A percentile compares a stretch with the other conserved stretches of the same genome.
These are phyloP conservation scores for Ranitomeya imitator DNA, from an alignment of 2,113 vertebrate genomes.

Conservation along the genomic window DNA sequence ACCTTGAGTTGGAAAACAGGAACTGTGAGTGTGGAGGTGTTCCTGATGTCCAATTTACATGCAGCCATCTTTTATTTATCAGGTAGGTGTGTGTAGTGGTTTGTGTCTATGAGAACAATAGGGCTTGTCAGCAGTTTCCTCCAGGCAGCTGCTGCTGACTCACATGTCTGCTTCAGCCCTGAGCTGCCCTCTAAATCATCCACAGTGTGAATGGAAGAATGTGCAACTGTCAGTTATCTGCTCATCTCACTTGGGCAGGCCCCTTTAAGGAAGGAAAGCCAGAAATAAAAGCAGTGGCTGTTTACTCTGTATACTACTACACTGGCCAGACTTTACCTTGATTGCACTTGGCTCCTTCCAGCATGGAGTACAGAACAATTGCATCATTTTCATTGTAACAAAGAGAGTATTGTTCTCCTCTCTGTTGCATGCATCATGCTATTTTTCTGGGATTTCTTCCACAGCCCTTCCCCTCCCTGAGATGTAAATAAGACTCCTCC, in stretches of 20 bases:
- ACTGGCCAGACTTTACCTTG: slow-evolving; percentile 53
- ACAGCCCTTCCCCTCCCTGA: slow-evolving; percentile 39
- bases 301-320: slow-evolving; percentile 37
- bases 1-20: slow-evolving; percentile 67
- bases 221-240: slow-evolving; percentile 60
- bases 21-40: slow-evolving; percentile 69
- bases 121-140: slow-evolving; percentile 79
- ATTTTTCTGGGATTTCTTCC: slow-evolving; percentile 58
- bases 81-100: slow-evolving; percentile 69
- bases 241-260: slow-evolving; percentile 60
- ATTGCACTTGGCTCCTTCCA: slow-evolving; percentile 50
- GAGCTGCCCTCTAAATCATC: slow-evolving; percentile 67
- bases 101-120: slow-evolving; percentile 67
- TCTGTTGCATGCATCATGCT: slow-evolving; percentile 43
- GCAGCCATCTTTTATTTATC: slow-evolving; percentile 69
- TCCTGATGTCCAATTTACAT: slow-evolving; percentile 65
- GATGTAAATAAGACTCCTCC: slow-evolving; percentile 55
- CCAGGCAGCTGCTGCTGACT: slow-evolving; percentile 75
- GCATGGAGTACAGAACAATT: slow-evolving; percentile 50
- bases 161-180: slow-evolving; percentile 71
- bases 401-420: slow-evolving; percentile 51
- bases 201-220: slow-evolving; percentile 62
- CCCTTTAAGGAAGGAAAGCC: slow-evolving; percentile 45
- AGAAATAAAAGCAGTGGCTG: background rate
- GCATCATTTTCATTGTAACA: slow-evolving; percentile 54